Conservation (phyloP, 2,888 invertebrate species). For the Minunthozetes semirufus region DNA sequence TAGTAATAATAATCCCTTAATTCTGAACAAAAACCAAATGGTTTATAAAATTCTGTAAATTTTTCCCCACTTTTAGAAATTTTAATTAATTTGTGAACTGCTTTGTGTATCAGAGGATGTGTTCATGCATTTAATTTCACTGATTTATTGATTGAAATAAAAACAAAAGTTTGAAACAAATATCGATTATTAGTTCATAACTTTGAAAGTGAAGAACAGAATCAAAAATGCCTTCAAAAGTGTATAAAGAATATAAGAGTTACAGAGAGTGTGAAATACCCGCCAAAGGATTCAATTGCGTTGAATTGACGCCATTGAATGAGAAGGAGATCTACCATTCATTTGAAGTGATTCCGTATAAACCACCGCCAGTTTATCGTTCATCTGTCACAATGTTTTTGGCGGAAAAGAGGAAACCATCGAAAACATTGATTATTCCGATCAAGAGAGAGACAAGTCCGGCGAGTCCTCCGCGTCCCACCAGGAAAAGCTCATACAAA, state of each 20-base stretch:
- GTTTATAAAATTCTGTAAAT: no score
- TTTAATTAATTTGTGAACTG: no score
- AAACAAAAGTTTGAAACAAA: background rate
- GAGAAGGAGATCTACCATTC: conserved; percentile 6
- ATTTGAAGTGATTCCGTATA: conserved; percentile 14
- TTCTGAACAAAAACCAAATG: no score
- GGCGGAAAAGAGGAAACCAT: background rate
- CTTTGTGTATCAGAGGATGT: background rate
- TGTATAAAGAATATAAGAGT: conserved; percentile 15
- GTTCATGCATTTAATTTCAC: conserved; percentile 4
- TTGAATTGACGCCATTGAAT: background rate
- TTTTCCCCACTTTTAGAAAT: no score
- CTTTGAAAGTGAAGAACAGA: background rate
- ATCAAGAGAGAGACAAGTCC: background rate
- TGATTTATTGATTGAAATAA: background rate
- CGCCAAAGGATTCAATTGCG: background rate
- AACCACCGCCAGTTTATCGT: background rate
- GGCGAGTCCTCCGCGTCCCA: background rate
- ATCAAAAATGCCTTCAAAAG: conserved; percentile 11
- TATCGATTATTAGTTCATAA: background rate
- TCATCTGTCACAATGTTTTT: background rate
- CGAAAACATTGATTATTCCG: conserved; percentile 12
- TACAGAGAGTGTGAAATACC: background rate
- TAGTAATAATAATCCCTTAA: background rate
- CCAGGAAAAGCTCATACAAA: background rate